phyloP scores from a whole-genome alignment of 1,140 invertebrate genomes.

The Drusus annulatus region DNA sequence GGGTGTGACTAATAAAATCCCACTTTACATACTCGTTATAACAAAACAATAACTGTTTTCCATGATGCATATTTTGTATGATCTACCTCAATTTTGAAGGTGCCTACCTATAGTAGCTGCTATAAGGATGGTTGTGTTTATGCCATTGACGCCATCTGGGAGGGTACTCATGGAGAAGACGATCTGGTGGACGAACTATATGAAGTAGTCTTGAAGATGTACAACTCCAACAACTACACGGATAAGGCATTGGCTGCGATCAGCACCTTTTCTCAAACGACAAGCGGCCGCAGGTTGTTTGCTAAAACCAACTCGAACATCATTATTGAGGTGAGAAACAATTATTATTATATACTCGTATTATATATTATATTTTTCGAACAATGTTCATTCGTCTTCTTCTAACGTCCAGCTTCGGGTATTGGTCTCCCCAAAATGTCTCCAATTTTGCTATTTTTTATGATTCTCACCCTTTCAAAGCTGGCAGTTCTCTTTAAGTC shows the following conservation, averaged over 20 bases:
- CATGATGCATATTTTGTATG: not conserved
- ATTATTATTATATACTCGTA: not conserved
- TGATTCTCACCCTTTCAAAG: no score
- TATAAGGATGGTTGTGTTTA: not conserved
- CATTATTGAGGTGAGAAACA: not conserved
- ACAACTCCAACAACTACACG: not conserved
- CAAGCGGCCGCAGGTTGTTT: not conserved
- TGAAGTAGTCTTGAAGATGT: not conserved
- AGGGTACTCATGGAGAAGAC: not conserved
- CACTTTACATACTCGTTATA: not conserved
- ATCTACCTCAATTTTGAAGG: not conserved
- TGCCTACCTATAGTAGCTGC: not conserved
- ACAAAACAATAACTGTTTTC: not conserved
- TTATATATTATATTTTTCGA: no score
- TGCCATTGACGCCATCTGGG: not conserved
- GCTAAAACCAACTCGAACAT: constrained; percentile 1
- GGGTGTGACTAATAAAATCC: not conserved
- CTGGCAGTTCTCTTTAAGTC: no score
- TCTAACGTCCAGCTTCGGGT: no score
- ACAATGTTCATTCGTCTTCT: no score
- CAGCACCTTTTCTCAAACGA: not conserved
- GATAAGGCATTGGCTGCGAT: not conserved
- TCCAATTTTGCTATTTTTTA: no score
- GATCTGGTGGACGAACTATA: not conserved
- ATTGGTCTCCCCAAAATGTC: no score